These are phyloP conservation scores for Copsychus sechellarum DNA, from an alignment of 2,113 vertebrate species.

Conservation along the genomic window DNA sequence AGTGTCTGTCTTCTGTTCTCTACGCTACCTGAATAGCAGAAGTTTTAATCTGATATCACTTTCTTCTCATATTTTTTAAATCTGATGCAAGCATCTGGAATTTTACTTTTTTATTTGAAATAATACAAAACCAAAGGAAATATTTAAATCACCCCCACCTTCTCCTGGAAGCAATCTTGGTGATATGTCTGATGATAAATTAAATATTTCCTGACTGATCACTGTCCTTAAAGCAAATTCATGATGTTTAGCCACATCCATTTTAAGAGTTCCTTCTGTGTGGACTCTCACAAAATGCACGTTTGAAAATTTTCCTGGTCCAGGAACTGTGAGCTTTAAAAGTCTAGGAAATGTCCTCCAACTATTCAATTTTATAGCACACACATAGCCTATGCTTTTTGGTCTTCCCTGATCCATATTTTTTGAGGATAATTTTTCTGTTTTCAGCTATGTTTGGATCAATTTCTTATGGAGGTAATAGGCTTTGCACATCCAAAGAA, in stretches of 20 bases:
- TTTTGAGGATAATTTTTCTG: not conserved
- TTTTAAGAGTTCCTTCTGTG: not conserved
- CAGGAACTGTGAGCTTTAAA: not conserved
- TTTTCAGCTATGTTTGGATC: not conserved
- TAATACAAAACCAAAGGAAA: not conserved
- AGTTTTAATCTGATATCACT: not conserved
- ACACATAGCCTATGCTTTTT: not conserved
- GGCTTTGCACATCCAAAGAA: not conserved
- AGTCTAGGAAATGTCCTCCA: not conserved
- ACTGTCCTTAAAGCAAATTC: not conserved
- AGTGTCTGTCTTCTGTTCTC: not conserved
- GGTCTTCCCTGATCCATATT: not conserved
- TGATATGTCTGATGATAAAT: not conserved
- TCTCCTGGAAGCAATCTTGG: not conserved
- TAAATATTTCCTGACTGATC: not conserved
- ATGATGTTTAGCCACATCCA: not conserved
- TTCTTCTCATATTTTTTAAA: not conserved
- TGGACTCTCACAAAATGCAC: not conserved
- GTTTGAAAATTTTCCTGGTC: not conserved
- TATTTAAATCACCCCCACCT: rapidly evolving
- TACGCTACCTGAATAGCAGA: not conserved
- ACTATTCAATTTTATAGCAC: not conserved
- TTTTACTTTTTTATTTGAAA: not conserved
- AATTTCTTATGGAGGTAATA: not conserved
- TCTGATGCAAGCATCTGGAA: not conserved